Base-by-base conservation (phyloP, 2,113 vertebrate species). In the Girardinichthys multiradiatus region DNA sequence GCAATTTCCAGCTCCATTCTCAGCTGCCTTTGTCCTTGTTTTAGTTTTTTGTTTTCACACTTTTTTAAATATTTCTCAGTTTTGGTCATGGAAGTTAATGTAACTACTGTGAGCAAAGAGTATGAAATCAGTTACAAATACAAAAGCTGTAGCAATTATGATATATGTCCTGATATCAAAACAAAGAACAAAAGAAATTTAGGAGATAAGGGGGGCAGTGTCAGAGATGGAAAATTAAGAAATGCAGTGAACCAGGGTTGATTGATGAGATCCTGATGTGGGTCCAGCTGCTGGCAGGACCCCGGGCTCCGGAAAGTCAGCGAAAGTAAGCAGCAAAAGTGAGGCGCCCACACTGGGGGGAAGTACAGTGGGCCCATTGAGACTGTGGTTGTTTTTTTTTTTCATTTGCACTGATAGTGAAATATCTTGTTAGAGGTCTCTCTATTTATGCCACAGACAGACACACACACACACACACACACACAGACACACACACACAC, bases 181-280 rank as follows among this genome's bases (percentile, higher is more conserved):
- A 45, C 6, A 24, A 54, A 54, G 9, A 1, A 17, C 2, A 17
- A 10, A n/a, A 54, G 7, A 54, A 10, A n/a, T 39, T 39, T 39
- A 13, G 35, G 10, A 35, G 5, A 35, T 35, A 35, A 54, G 10
- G 19, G 48, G 48, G 48, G 2, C 10, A 7, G 35, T 2, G 21
- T 54, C 9, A 1, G 21, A n/a, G 48, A 54, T 54, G 27, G 68
- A 57, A 73, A 63, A 66, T 11, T 64, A 30, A 66, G 72, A 84
- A 70, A 24, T 28, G 64, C 27, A 0, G 45, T 54, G 33, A 72
- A 63, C 51, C 35, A 26, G 76, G 70, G 35, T 45, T 42, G 33
- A 45, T 57, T 91, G 90, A 91, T 90, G 83, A 87, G 83, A 89
- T 81, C 87, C 80, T 92, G 85, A 92, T 88, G 89, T 86, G 74